Conservation (phyloP, 2,113 vertebrate genomes). For the Fulica atra region DNA sequence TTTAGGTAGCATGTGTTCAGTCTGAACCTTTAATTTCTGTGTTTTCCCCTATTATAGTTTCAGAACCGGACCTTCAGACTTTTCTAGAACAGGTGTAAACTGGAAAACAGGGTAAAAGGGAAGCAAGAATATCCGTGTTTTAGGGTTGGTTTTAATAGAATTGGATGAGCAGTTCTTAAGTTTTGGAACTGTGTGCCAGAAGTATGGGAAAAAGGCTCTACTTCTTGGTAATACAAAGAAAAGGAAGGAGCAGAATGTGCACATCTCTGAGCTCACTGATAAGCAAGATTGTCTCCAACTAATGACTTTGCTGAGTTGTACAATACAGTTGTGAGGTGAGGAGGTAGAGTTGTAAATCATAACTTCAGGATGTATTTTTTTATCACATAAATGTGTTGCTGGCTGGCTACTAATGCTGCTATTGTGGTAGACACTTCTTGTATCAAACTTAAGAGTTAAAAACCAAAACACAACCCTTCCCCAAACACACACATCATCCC, state of each 20-base stretch:
- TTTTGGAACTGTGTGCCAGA: constrained; percentile 21
- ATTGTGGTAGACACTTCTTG: background rate
- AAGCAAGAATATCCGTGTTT: background rate
- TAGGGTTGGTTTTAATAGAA: background rate
- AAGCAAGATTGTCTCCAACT: constrained; percentile 27
- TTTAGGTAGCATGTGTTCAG: background rate
- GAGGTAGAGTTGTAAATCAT: background rate
- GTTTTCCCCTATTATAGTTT: background rate
- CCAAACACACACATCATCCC: background rate
- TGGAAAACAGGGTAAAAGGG: background rate
- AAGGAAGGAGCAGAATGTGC: background rate
- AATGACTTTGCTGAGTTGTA: constrained; percentile 51
- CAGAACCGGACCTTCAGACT: background rate
- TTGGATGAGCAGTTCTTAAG: background rate
- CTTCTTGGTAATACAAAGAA: constrained; percentile 32
- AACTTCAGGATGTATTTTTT: background rate
- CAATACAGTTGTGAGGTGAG: background rate
- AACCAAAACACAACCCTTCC: too few relatives aligned
- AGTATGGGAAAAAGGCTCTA: constrained; percentile 20
- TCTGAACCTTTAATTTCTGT: background rate
- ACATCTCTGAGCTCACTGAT: background rate
- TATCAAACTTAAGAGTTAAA: background rate
- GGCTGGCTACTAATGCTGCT: background rate
- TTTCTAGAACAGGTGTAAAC: background rate
- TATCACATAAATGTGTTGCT: background rate